Evolutionary conservation across 1,140 invertebrate genomes (phyloP), one percentile per base, ranked within the genome.

Genomic region (Dinoponera quadriceps): DNA sequence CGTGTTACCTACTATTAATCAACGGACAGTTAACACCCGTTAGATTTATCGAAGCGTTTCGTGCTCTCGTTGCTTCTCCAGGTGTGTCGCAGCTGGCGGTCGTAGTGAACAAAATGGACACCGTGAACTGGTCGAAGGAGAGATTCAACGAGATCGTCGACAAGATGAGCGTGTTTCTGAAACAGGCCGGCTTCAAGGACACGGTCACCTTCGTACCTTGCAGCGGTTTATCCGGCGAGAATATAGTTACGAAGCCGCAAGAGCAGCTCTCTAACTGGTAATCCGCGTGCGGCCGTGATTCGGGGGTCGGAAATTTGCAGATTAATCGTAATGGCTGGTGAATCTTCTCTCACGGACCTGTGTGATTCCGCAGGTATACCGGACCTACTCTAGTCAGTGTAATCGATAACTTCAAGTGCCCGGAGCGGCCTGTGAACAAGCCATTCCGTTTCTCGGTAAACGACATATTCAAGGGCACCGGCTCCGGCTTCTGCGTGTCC

Each of bases 61-160:
- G 4, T 18, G 48, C 68, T 62, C 83, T 86, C 55, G 49, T 84
- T 29, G 1, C 68, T 73, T 49, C 85, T 86, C 49, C 57, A 94
- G 94, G 94, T 60, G 85, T 94, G 33, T 92, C 91, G 22, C 93
- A 94, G 55, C 44, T 94, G 48, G 92, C 93, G 22, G 93, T 94
- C n/a, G 88, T 94, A 74, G 89, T 94, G 57, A 94, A 97, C 95
- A 97, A 99, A 96, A 99, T 99, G 98, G 99, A 99, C 94, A 99
- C 99, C n/a, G 99, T 99, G 1, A 96, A 98, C 91, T 99, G 99
- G 99, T 97, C 98, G 87, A 97, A 99, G 95, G 96, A 96, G 83
- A 96, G 98, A 95, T 99, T 96, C 93, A 96, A 97, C 93, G 96
- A 97, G 95, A 98, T 99, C 69, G 95, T 96, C 0, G 95, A 95